Evolutionary conservation across 2,113 vertebrate genomes (phyloP).

Genomic region (Brachyhypopomus gauderio): DNA sequence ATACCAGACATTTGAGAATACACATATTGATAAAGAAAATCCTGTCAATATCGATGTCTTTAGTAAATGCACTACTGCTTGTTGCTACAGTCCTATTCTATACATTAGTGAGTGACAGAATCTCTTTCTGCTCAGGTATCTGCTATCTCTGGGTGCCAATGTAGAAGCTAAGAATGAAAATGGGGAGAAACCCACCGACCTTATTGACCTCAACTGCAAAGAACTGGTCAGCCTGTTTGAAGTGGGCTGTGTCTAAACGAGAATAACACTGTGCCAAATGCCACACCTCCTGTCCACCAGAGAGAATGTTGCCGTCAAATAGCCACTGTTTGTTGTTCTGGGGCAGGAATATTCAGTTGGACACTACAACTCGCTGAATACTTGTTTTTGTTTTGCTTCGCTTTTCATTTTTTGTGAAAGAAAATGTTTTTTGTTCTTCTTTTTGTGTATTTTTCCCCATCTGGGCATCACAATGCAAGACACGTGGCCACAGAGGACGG

Average conservation of each 20-base stretch:
- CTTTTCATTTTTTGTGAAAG: slow-evolving; percentile 18
- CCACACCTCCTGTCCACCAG: not conserved
- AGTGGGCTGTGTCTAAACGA: slow-evolving; percentile 68
- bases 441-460: not conserved
- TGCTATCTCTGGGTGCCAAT: slow-evolving; percentile 85
- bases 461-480: not conserved
- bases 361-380: not conserved
- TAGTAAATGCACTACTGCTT: not conserved
- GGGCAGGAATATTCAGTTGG: slow-evolving; percentile 14
- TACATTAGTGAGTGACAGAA: not conserved
- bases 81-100: not conserved
- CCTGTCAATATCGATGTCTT: not conserved
- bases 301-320: not conserved
- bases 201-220: slow-evolving; percentile 86
- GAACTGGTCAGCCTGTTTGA: slow-evolving; percentile 84
- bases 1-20: too few species aligned
- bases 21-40: too few species aligned
- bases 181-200: slow-evolving; percentile 86
- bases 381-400: too few species aligned
- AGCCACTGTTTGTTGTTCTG: not conserved
- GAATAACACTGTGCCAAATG: not conserved
- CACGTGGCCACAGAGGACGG: slow-evolving; percentile 1
- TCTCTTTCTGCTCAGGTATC: slow-evolving; percentile 75
- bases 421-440: not conserved
- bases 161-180: slow-evolving; percentile 79